These are phyloP conservation scores for Raphicerus campestris DNA, from an alignment of 2,113 vertebrate genomes.

Conservation along the genomic window DNA sequence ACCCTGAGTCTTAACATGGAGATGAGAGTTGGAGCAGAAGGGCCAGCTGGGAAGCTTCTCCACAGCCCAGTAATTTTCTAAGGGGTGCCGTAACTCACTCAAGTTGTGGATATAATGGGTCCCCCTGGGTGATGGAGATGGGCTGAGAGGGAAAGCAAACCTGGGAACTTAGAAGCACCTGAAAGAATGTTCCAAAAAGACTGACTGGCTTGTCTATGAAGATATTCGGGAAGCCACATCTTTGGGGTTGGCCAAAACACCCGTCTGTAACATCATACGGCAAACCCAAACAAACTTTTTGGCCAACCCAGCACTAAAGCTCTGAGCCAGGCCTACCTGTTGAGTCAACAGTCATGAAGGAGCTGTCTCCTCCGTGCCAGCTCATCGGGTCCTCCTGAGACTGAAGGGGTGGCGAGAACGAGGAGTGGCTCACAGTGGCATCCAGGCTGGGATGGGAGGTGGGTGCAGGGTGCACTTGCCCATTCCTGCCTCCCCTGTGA, in stretches of 20 bases:
- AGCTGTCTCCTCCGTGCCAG: not conserved
- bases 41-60: not conserved
- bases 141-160: not conserved
- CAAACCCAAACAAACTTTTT: not conserved
- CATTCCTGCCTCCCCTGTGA: not conserved
- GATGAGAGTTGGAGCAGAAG: not conserved
- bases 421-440: too few relatives aligned
- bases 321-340: not conserved
- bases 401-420: rapidly evolving
- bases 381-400: not conserved
- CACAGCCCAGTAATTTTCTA: not conserved
- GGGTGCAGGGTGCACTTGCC: rapidly evolving
- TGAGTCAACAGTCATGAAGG: not conserved
- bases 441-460: too few relatives aligned
- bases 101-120: not conserved
- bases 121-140: not conserved
- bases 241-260: not conserved
- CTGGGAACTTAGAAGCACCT: not conserved
- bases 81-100: not conserved
- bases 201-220: not conserved
- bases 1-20: not conserved
- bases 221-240: not conserved
- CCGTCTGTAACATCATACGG: rapidly evolving
- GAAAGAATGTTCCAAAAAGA: not conserved
- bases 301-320: not conserved